These are phyloP conservation scores for Heterochromis multidens DNA, from an alignment of 2,113 vertebrate species.

Conservation along the genomic window DNA sequence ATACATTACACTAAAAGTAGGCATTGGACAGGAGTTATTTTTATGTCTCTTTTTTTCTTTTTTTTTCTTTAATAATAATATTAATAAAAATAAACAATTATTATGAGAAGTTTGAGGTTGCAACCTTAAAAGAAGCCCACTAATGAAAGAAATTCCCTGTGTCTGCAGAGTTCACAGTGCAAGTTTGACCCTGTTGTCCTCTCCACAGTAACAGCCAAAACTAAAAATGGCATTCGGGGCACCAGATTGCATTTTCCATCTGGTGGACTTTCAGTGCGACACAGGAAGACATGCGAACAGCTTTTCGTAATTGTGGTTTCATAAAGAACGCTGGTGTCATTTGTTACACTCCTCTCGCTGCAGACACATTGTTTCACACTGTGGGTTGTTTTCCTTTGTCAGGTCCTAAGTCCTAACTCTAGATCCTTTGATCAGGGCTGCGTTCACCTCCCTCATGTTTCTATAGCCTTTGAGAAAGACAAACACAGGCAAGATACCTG, in stretches of 20 bases:
- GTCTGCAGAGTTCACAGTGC: slow-evolving; percentile 14
- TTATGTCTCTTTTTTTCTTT: neutral
- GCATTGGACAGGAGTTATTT: neutral
- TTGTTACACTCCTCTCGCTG: neutral
- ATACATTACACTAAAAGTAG: neutral
- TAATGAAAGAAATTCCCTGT: slow-evolving; percentile 30
- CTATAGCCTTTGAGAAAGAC: slow-evolving; percentile 60
- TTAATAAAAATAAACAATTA: neutral
- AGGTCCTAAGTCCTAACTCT: slow-evolving; percentile 46
- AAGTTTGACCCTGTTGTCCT: slow-evolving; percentile 38
- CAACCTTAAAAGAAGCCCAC: neutral
- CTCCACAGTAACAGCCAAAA: slow-evolving; percentile 13
- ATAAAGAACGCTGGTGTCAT: slow-evolving; percentile 5
- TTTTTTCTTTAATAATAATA: neutral
- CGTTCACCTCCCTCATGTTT: slow-evolving; percentile 55
- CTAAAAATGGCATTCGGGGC: slow-evolving; percentile 24
- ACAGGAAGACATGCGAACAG: slow-evolving; percentile 27
- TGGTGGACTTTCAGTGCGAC: slow-evolving; percentile 17
- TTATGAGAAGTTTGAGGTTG: neutral
- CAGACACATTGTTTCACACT: slow-evolving; percentile 29
- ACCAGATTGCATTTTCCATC: slow-evolving; percentile 40
- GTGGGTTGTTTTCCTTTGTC: slow-evolving; percentile 34
- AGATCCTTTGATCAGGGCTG: slow-evolving; percentile 56
- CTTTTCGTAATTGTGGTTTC: slow-evolving; percentile 42
- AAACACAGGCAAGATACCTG: slow-evolving; percentile 59